phyloP scores from a whole-genome alignment of 2,113 vertebrate genomes.

The Serinus canaria region DNA sequence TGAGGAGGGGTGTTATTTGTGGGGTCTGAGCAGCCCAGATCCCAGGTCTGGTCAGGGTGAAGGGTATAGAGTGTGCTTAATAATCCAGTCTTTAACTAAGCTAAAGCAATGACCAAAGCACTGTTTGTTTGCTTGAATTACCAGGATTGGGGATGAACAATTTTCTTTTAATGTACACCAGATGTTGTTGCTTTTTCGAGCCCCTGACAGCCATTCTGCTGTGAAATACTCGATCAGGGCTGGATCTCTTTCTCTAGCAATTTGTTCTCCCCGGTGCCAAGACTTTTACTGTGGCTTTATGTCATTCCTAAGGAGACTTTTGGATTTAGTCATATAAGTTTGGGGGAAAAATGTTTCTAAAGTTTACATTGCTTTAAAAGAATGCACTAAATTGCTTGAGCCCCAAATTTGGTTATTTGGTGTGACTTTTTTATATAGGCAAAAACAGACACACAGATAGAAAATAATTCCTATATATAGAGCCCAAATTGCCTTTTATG shows the following conservation, averaged over 20 bases:
- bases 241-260: neutral
- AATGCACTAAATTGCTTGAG: neutral
- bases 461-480: neutral
- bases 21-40: neutral
- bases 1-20: neutral
- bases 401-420: neutral
- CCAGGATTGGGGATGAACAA: neutral
- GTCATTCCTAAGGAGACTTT: neutral
- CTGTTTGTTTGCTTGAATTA: neutral
- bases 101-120: neutral
- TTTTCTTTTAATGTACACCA: slow-evolving; percentile 6
- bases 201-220: neutral
- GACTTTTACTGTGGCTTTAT: neutral
- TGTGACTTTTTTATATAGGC: neutral
- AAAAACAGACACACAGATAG: neutral
- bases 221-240: neutral
- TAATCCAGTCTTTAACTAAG: neutral
- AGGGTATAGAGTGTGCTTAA: neutral
- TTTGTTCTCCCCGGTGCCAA: neutral
- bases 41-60: neutral
- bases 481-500: neutral
- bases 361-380: neutral
- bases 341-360: neutral
- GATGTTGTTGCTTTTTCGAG: neutral
- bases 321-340: neutral